Base-by-base conservation (phyloP, 2,113 vertebrate species). In the Elaphurus davidianus region DNA sequence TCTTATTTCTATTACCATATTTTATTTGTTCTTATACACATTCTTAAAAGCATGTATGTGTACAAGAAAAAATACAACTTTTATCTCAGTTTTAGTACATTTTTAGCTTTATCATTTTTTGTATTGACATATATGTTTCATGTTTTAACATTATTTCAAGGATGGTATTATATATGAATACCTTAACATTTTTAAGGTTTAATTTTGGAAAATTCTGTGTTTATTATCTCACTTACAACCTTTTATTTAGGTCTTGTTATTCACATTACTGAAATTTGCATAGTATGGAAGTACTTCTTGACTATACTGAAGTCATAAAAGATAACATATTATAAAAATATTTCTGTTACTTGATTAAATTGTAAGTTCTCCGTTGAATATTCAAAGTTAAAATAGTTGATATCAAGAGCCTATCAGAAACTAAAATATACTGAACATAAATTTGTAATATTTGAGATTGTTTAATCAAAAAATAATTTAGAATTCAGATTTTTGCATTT, bases 401-500 rank as follows among this genome's bases (percentile, higher is more conserved):
- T 6, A 23, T 54, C 23, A 36, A 87, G 11, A 43, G 28, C 23
- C 79, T 87, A 33, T 85, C 13, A 92, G 92, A 91, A 94, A 55
- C 23, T 57, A 54, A 88, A 94, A 92, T 82, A 94, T n/a, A n/a
- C 30, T 54, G 17, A 81, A 78, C 33, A 19, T 88, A 81, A 7
- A 57, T 87, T 64, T 97, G 25, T 95, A 28, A 11, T 79, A 62
- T 93, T 81, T 88, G 74, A 84, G 43, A 81, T 84, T 71, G 3
- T 95, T 79, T 93, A 57, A 76, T 85, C 88, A 36, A 81, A 90
- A 95, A 94, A 55, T 74, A 91, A 21, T 94, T 94, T 64, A 76
- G 8, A 91, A 54, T 90, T 82, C 45, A 78, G 40, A 92, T 78
- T 96, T 71, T 92, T 94, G 5, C 30, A 47, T 90, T 76, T 94